Base-by-base conservation (phyloP, 2,888 invertebrate genomes). In the Eupithecia centaureata region DNA sequence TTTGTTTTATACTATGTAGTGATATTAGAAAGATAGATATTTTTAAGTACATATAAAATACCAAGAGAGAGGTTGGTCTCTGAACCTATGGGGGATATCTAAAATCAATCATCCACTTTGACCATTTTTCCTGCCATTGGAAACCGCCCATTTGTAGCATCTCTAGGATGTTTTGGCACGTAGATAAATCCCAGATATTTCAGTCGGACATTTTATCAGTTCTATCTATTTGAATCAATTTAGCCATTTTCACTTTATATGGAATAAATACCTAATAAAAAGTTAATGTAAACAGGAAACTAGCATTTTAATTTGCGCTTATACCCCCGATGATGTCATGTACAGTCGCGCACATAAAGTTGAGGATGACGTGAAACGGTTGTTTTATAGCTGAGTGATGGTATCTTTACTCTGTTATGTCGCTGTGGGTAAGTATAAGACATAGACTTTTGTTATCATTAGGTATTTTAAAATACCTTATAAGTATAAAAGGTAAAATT, bases 291-390 rank as follows among this genome's bases (percentile, higher is more conserved):
- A 86, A 85, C 83, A 85, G 82, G 82, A 87, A 87, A 88, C 87
- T 86, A 85, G 87, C 83, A 86, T 88, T 87, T 85, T 85, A 87
- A 87, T 87, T 87, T 84, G 83, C 80, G 81, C 82, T 84, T 83
- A 80, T 80, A 86, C 82, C 82, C 83, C 81, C 83, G 82, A 85
- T 88, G 88, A 88, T 86, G 87, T 88, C 87, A 88, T 83, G 85
- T 86, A 87, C 78, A 77, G 42, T 80, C 84, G 75, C 57, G 15
- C 54, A 77, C 79, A 63, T 84, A 78, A 84, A 80, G 51, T 60
- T 54, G 33, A 54, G 42, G 56, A 10, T 68, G 51, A 61, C 65
- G 63, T 63, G 18, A 61, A 70, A 65, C 73, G 73, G 70, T 73
- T 66, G 57, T 74, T 74, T 71, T 59, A 65, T 67, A 59, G 69